These are phyloP conservation scores for Alectoris magna DNA, from an alignment of 2,797 vertebrate species.

Conservation along the genomic window DNA sequence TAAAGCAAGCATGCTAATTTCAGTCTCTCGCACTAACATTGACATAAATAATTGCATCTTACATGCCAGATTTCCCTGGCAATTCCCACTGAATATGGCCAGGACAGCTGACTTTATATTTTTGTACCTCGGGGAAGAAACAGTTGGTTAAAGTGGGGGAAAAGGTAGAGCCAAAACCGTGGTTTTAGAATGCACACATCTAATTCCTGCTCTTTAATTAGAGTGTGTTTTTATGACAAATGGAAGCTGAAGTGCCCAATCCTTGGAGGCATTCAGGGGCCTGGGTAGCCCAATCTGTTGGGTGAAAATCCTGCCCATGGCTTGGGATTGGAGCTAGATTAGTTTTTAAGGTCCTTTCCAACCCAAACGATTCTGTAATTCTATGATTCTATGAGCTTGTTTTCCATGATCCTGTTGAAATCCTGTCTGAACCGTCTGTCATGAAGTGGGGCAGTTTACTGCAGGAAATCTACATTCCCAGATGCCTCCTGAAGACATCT, in stretches of 20 bases:
- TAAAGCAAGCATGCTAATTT: constrained; percentile 1
- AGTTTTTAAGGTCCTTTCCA: not conserved
- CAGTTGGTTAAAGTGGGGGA: not conserved
- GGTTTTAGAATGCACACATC: not conserved
- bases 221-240: not conserved
- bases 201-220: not conserved
- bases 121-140: not conserved
- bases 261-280: not conserved
- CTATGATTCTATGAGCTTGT: not conserved
- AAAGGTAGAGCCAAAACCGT: not conserved
- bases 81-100: constrained; percentile 14
- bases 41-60: not conserved
- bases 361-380: not conserved
- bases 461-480: not conserved
- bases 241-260: not conserved
- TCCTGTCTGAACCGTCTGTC: not conserved
- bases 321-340: not conserved
- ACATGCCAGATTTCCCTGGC: not conserved
- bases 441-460: not conserved
- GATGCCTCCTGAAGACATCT: fast-evolving
- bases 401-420: not conserved
- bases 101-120: not conserved
- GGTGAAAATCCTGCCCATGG: not conserved
- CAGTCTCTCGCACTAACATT: constrained; percentile 11
- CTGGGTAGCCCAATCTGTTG: not conserved